These are phyloP conservation scores for Machimus rusticus DNA, from an alignment of 2,888 invertebrate genomes.

Conservation along the genomic window DNA sequence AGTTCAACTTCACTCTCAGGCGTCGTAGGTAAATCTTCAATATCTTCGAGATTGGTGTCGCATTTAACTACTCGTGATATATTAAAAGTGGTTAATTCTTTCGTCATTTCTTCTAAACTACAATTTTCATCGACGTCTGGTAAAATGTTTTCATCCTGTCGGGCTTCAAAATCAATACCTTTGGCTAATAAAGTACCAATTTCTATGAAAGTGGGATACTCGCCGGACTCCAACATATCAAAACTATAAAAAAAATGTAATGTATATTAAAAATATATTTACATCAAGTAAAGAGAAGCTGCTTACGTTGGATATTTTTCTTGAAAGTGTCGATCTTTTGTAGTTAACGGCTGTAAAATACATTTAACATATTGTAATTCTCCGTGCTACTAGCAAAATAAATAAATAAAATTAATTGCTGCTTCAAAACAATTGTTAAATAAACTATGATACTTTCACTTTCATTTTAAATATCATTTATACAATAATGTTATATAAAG, in stretches of 20 bases:
- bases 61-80: neutral
- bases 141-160: constrained; percentile 43
- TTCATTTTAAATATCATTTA: neutral
- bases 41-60: neutral
- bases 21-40: neutral
- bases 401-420: constrained; percentile 7
- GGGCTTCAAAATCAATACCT: constrained; percentile 53
- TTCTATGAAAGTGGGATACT: constrained; percentile 54
- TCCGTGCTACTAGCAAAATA: neutral
- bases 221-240: constrained; percentile 55
- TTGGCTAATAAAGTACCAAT: constrained; percentile 49
- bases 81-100: neutral
- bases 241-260: constrained; percentile 48
- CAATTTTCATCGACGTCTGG: constrained; percentile 31
- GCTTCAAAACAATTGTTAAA: neutral
- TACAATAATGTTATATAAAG: neutral
- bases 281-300: neutral
- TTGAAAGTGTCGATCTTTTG: constrained; percentile 49
- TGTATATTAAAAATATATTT: neutral
- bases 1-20: neutral
- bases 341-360: neutral
- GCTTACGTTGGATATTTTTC: constrained; percentile 53
- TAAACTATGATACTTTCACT: neutral
- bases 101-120: neutral
- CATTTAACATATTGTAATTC: neutral